A percentile compares a stretch with the other conserved stretches of the same genome.
phyloP scores from a whole-genome alignment of 2,113 vertebrate species.

The Rhinichthys klamathensis region DNA sequence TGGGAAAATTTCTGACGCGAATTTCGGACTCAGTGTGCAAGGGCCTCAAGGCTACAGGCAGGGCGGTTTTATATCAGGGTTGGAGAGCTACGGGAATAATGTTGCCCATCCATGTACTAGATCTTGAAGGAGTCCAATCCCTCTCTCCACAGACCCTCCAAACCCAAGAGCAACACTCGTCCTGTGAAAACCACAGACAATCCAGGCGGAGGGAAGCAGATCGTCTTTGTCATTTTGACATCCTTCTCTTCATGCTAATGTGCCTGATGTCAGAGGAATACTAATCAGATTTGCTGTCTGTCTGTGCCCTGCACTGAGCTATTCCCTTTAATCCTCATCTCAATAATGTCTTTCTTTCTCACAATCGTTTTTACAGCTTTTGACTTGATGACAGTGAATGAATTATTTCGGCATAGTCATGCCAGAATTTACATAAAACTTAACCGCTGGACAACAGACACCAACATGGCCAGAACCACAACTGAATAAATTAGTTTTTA shows the following conservation, averaged over 20 bases:
- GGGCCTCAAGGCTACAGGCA: no score
- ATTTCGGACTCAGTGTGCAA: no score
- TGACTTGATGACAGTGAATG: neutral
- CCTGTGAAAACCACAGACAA: neutral
- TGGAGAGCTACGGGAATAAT: no score
- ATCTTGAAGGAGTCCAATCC: no score
- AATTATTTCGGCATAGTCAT: neutral
- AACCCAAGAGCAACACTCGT: neutral
- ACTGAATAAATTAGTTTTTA: neutral
- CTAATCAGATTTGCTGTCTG: slow-evolving; percentile 61
- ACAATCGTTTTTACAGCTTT: neutral
- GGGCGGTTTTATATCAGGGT: no score
- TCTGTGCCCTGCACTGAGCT: slow-evolving; percentile 65
- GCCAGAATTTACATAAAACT: slow-evolving; percentile 40
- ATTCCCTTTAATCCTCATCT: neutral
- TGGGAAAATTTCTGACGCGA: no score
- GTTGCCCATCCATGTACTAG: no score
- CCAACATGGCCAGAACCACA: neutral
- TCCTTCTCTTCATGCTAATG: slow-evolving; percentile 61
- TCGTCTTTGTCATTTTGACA: slow-evolving; percentile 66
- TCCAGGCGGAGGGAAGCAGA: slow-evolving; percentile 41
- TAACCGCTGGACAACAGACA: neutral
- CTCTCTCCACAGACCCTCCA: neutral
- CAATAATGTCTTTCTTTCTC: slow-evolving; percentile 37
- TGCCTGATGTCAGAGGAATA: slow-evolving; percentile 62